Evolutionary conservation across 1,140 invertebrate genomes (phyloP).

Genomic region (Procambarus virginalis): DNA sequence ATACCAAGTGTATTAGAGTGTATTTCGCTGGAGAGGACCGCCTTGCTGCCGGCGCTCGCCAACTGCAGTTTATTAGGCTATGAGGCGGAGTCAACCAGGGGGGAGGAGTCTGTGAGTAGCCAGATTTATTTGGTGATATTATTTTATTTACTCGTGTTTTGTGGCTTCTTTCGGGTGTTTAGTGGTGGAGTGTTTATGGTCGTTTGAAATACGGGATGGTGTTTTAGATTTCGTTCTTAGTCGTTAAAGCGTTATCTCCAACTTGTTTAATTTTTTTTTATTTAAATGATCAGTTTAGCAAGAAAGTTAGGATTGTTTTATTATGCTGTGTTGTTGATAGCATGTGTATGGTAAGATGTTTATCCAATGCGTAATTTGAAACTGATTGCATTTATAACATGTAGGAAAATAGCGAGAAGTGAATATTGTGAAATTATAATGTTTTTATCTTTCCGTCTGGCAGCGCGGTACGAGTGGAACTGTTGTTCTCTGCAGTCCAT

Average conservation of each 20-base stretch:
- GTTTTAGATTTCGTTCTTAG: constrained; percentile 33
- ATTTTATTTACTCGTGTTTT: constrained; percentile 45
- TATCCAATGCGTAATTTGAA: not conserved
- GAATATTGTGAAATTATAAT: constrained; percentile 29
- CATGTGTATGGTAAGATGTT: not conserved
- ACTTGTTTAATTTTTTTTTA: constrained; percentile 25
- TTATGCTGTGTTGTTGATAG: not conserved
- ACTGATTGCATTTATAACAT: not conserved
- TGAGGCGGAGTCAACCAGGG: constrained; percentile 60
- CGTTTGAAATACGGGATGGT: not conserved
- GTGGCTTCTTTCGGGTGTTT: constrained; percentile 4
- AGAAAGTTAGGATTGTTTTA: not conserved
- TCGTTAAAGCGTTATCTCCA: constrained; percentile 7
- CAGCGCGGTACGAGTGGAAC: constrained; percentile 52
- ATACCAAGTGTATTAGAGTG: constrained; percentile 65
- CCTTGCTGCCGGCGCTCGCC: constrained; percentile 48
- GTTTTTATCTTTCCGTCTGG: constrained; percentile 32
- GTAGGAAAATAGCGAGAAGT: not conserved
- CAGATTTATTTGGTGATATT: constrained; percentile 58
- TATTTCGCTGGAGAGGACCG: constrained; percentile 57
- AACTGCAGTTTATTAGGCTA: constrained; percentile 63
- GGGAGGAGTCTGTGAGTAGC: constrained; percentile 52
- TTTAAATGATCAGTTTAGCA: constrained; percentile 26
- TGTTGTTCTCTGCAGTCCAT: constrained; percentile 39
- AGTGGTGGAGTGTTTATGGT: constrained; percentile 8